These are phyloP conservation scores for Phocides pigmalion DNA, from an alignment of 1,140 invertebrate species.

Conservation along the genomic window DNA sequence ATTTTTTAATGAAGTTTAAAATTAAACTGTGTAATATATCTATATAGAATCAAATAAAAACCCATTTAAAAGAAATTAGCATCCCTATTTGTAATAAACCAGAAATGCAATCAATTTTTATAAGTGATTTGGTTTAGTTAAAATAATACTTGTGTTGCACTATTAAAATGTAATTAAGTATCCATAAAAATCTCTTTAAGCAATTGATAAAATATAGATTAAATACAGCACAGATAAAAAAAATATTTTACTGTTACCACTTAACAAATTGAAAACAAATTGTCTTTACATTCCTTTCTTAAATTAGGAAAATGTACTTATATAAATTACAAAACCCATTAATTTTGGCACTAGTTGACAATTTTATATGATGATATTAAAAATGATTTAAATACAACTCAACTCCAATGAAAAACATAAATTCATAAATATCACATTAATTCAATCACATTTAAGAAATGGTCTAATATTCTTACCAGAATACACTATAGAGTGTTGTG, in stretches of 20 bases:
- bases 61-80: too few relatives aligned
- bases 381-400: not conserved
- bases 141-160: not conserved
- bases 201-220: not conserved
- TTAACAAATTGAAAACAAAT: not conserved
- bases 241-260: not conserved
- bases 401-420: not conserved
- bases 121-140: too few relatives aligned
- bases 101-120: too few relatives aligned
- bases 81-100: too few relatives aligned
- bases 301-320: not conserved
- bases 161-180: not conserved
- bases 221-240: too few relatives aligned
- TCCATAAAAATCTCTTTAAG: not conserved
- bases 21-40: too few relatives aligned
- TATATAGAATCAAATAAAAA: too few relatives aligned
- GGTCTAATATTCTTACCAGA: not conserved
- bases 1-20: too few relatives aligned
- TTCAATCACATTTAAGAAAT: not conserved
- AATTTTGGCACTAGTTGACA: not conserved
- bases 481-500: constrained; percentile 41
- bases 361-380: not conserved
- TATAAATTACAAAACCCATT: not conserved
- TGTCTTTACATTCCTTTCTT: not conserved
- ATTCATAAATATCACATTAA: constrained; percentile 7